Evolutionary conservation across 1,140 invertebrate species (phyloP), one percentile per base, ranked within the genome.

Genomic region (Carcinoscorpius rotundicauda): DNA sequence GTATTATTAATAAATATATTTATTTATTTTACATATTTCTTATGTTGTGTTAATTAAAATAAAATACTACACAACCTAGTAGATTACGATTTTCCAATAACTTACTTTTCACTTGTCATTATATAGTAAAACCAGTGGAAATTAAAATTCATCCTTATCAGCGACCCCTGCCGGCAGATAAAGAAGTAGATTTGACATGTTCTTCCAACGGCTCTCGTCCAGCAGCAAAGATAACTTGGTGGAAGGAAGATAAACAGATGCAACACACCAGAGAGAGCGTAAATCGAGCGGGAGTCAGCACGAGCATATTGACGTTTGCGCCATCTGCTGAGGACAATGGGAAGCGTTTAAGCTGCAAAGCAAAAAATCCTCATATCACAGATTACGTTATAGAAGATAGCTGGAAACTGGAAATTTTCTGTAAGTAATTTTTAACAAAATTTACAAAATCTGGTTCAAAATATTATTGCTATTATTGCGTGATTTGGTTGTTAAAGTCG

Each of bases 371-470:
- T 11, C 79, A 82, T 68, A 83, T 91, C 69, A 82, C 83, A 5
- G 84, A 87, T 70, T 87, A 86, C 11, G 85, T 84, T 52, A 81
- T 87, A 68, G 87, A 90, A 76, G 87, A 90, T 70, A 85, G 84
- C 64, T 89, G 87, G 86, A 87, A 89, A 78, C 83, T 93, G 73
- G 86, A 91, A 77, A 88, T 93, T 76, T 83, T 89, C 78, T 88
- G 90, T 93, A 80, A 89, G 87, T 86, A 29, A 29, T 29, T 29
- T 29, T 29, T 29, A 29, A 29, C 29, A 29, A 29, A 29, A 29
- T 29, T 29, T 29, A 1, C 0, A 29, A 29, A 29, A 29, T 29
- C 29, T 1, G 29, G 29, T 29, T 1, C 29, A 29, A 29, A 29
- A 29, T 29, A 0, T 29, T 29, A 29, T 29, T 29, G 29, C 29